Base-by-base conservation (phyloP, 1,140 invertebrate species). In the Bactericera cockerelli region DNA sequence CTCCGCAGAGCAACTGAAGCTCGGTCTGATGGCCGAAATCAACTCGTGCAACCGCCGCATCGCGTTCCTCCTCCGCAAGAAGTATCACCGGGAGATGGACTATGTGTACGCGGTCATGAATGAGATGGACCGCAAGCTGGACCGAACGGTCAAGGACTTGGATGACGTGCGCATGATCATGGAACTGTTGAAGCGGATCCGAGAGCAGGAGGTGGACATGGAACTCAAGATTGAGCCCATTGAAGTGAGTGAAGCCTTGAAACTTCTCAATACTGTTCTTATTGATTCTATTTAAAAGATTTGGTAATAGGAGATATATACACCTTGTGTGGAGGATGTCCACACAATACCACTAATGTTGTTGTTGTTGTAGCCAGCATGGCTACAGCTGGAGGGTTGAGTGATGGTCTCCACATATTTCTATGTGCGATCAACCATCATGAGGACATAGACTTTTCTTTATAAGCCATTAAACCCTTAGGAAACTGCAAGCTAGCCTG, bases 201-300 rank as follows among this genome's bases (percentile, higher is more conserved):
- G 93, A 8, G 91, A 95, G 66, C 87, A 92, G 70, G 93, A 97
- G 74, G 90, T 96, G 11, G 89, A 94, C 67, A 91, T 96, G 83
- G 93, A 98, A 67, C 76, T 94, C 39, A 83, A 81, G 66, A 94
- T 97, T 57, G 87, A 88, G 67, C 91, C 92, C 0, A 92, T 97
- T 59, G 93, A 98, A 73, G 86, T 84, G 70, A 66, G 65, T 55
- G 33, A n/a, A n/a, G n/a, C n/a, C n/a, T n/a, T n/a, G n/a, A n/a
- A n/a, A n/a, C n/a, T n/a, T n/a, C n/a, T n/a, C n/a, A n/a, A n/a
- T n/a, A n/a, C n/a, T n/a, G n/a, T n/a, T n/a, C n/a, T n/a, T n/a
- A n/a, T n/a, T n/a, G n/a, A n/a, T n/a, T n/a, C n/a, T n/a, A n/a
- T n/a, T n/a, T n/a, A n/a, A n/a, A n/a, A n/a, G n/a, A n/a, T n/a